A percentile compares a stretch with the other conserved stretches of the same genome.
These are phyloP conservation scores for Chanos chanos DNA, from an alignment of 2,797 vertebrate species.

Conservation along the genomic window DNA sequence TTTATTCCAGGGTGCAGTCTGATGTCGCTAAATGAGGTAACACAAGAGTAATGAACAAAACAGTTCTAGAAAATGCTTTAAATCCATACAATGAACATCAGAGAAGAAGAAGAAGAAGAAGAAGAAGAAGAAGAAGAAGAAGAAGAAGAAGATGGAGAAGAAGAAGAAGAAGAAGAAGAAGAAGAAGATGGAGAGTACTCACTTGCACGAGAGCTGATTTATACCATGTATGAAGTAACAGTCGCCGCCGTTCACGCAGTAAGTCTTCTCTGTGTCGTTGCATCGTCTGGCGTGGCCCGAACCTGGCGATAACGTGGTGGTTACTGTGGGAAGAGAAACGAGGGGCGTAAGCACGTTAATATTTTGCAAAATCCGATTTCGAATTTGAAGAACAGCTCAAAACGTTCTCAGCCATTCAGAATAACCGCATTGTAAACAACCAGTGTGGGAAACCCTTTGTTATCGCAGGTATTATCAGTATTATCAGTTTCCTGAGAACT, in stretches of 20 bases:
- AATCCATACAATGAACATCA: neutral
- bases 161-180: neutral
- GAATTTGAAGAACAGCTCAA: neutral
- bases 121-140: constrained; percentile 29
- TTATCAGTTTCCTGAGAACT: too few relatives aligned
- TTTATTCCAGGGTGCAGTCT: too few relatives aligned
- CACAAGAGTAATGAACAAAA: neutral
- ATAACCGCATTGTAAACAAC: too few relatives aligned
- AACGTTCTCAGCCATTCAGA: too few relatives aligned
- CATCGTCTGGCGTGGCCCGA: constrained; percentile 92
- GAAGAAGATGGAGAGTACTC: constrained; percentile 50
- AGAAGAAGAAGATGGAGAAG: neutral
- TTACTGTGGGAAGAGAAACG: constrained; percentile 68
- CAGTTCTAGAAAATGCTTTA: neutral
- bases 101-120: constrained; percentile 39
- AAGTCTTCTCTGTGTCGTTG: constrained; percentile 94
- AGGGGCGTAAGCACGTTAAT: constrained; percentile 10
- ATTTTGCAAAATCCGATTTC: neutral
- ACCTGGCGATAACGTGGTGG: constrained; percentile 86
- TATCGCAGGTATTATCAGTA: too few relatives aligned
- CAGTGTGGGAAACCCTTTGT: too few relatives aligned
- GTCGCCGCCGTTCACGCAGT: constrained; percentile 94
- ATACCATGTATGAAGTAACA: constrained; percentile 98
- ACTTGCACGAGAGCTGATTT: constrained; percentile 96
- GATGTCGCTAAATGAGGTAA: too few relatives aligned